A percentile compares a stretch with the other conserved stretches of the same genome.
These are phyloP conservation scores for Saccopteryx bilineata DNA, from an alignment of 2,113 vertebrate species.

Conservation along the genomic window DNA sequence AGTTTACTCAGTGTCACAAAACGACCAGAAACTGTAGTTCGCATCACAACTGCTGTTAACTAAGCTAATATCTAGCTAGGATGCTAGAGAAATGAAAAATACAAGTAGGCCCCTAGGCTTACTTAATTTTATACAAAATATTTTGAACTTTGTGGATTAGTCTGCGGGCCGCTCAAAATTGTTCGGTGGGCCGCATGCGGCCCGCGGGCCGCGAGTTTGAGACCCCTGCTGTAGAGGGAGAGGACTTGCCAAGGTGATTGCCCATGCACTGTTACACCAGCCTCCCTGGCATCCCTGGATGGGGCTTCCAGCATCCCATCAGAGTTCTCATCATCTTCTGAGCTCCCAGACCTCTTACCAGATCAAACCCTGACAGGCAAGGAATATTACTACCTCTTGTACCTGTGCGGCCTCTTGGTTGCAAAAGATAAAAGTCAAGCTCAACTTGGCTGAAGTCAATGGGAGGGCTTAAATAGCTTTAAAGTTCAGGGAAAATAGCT, in stretches of 20 bases:
- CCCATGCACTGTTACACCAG: background rate
- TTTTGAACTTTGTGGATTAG: too few species aligned
- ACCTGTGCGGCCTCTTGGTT: background rate
- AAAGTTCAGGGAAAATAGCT: background rate
- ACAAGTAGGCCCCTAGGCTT: too few species aligned
- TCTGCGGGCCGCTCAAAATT: too few species aligned
- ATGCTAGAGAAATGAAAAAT: too few species aligned
- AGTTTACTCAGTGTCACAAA: too few species aligned
- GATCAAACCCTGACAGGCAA: background rate
- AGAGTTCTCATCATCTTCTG: too few species aligned
- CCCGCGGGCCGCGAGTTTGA: too few species aligned
- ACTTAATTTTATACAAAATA: too few species aligned
- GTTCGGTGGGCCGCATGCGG: too few species aligned
- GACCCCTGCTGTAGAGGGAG: background rate
- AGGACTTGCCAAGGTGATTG: rapidly evolving
- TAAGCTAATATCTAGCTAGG: too few species aligned
- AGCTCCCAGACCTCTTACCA: background rate
- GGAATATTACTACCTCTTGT: background rate
- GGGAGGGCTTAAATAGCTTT: background rate
- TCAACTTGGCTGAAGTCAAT: background rate
- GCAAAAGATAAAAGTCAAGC: background rate
- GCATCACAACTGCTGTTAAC: too few species aligned
- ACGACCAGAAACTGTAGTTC: too few species aligned
- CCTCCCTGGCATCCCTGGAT: background rate
- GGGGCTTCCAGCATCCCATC: background rate